Evolutionary conservation across 2,113 vertebrate genomes (phyloP).

Genomic region (Clarias gariepinus): DNA sequence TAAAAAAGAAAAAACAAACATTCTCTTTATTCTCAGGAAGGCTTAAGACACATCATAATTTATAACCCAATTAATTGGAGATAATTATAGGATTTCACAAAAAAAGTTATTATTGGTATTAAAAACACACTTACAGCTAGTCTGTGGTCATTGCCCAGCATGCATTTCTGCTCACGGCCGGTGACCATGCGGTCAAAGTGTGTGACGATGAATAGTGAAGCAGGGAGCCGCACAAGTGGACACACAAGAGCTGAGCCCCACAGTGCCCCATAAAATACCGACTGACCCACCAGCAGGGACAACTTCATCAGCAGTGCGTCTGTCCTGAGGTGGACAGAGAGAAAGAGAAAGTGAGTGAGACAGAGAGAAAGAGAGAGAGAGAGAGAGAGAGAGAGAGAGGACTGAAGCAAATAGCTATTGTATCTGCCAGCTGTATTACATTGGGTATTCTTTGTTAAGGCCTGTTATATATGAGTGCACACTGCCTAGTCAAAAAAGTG

Average conservation of each 20-base stretch:
- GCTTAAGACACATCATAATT: not conserved
- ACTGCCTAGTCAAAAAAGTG: no score
- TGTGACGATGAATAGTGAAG: slow-evolving; percentile 87
- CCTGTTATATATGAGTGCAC: no score
- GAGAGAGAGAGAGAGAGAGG: slow-evolving; percentile 11
- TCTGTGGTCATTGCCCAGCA: slow-evolving; percentile 84
- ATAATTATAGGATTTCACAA: not conserved
- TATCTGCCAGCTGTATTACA: not conserved
- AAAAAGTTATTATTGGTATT: not conserved
- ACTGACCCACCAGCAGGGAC: slow-evolving; percentile 84
- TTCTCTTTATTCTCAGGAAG: not conserved
- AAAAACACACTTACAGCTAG: slow-evolving; percentile 77
- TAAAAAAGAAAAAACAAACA: not conserved
- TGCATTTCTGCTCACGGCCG: slow-evolving; percentile 78
- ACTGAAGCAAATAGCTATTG: not conserved
- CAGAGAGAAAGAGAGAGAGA: not conserved
- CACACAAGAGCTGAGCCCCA: slow-evolving; percentile 88
- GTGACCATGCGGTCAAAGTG: slow-evolving; percentile 82
- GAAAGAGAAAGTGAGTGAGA: not conserved
- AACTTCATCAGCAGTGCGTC: slow-evolving; percentile 85
- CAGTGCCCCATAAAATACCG: slow-evolving; percentile 85
- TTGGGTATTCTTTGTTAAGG: not conserved
- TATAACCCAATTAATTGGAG: not conserved
- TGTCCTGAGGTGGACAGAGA: slow-evolving; percentile 73
- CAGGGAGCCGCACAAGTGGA: slow-evolving; percentile 83